Conservation (phyloP, 2,113 vertebrate genomes). For the Megaceryle maxima region DNA sequence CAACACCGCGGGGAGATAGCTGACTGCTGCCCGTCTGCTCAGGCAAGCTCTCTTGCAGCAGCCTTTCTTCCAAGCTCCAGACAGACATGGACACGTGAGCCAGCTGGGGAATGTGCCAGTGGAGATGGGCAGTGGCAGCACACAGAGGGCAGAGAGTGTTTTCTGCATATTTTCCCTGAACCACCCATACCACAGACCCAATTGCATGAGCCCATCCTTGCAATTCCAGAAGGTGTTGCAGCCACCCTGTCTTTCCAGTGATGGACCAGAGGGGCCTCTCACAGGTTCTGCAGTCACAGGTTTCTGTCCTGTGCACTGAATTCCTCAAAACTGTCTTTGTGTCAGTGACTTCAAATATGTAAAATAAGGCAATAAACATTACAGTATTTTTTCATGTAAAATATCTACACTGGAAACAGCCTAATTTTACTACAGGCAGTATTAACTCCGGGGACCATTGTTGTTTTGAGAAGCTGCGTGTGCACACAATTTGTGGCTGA, state of each 20-base stretch:
- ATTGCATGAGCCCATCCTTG: accelerated
- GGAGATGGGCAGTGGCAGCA: not conserved
- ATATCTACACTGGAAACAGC: not conserved
- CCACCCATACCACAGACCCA: accelerated
- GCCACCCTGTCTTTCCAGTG: not conserved
- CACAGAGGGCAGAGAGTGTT: not conserved
- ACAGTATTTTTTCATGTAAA: not conserved
- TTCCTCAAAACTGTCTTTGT: not conserved
- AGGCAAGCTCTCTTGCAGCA: not conserved
- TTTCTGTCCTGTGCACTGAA: not conserved
- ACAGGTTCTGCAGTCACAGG: not conserved
- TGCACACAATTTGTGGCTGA: not conserved
- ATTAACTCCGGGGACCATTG: not conserved
- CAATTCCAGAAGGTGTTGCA: not conserved
- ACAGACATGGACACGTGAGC: not conserved
- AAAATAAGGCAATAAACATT: not conserved
- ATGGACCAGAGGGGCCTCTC: accelerated
- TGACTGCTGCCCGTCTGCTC: conserved; percentile 10
- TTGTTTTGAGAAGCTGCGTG: not conserved
- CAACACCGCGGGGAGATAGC: not conserved
- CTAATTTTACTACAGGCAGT: not conserved
- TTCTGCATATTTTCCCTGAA: not conserved
- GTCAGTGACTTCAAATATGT: not conserved
- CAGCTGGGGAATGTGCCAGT: not conserved
- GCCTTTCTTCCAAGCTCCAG: not conserved